Evolutionary conservation across 2,113 vertebrate genomes (phyloP).

Genomic region (Otocyon megalotis): DNA sequence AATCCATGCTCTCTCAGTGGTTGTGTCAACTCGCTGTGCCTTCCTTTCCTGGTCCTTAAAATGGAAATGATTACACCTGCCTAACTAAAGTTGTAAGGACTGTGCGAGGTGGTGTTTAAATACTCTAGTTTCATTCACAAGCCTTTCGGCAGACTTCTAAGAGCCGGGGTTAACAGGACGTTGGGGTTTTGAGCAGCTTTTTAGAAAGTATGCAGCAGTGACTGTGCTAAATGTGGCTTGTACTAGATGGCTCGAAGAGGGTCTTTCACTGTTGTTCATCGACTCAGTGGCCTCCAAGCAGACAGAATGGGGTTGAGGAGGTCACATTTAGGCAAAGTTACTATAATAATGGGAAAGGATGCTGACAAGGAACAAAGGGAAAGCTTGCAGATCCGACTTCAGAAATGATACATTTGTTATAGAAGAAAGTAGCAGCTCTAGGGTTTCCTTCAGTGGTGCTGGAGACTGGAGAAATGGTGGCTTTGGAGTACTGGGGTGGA

Average conservation of each 20-base stretch:
- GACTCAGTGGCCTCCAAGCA: not conserved
- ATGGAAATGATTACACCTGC: not conserved
- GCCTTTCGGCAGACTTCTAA: not conserved
- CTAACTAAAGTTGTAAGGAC: not conserved
- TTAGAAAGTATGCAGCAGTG: not conserved
- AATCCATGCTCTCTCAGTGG: not conserved
- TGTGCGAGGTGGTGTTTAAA: not conserved
- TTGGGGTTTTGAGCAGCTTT: not conserved
- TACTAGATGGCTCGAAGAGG: not conserved
- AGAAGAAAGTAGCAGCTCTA: not conserved
- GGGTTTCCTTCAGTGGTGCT: not conserved
- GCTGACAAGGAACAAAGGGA: not conserved
- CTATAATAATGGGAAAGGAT: not conserved
- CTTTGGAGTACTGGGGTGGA: not conserved
- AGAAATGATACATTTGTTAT: not conserved
- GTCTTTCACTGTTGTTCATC: not conserved
- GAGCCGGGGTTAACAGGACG: not conserved
- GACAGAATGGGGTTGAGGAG: not conserved
- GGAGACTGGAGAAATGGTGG: not conserved
- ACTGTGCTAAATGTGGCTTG: not conserved
- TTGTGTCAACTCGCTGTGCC: not conserved
- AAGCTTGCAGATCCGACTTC: not conserved
- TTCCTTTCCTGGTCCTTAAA: slow-evolving; percentile 19
- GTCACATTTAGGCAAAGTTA: not conserved
- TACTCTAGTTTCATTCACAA: not conserved